Evolutionary conservation across 1,140 invertebrate species (phyloP), one percentile per base, ranked within the genome.

Genomic region (Calephelis virginiensis): DNA sequence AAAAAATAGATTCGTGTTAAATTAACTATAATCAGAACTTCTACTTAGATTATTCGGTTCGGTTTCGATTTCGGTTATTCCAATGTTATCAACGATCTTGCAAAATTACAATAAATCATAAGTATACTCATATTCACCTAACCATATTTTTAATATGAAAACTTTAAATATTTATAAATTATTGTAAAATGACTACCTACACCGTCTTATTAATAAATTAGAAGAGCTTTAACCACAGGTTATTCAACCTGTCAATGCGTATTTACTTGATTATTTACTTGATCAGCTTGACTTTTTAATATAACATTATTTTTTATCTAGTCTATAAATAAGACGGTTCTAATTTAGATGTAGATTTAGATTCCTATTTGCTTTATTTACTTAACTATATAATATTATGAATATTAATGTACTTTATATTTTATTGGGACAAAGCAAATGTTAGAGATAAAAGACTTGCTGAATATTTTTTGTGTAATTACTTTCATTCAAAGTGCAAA

Each of bases 391-490:
- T 43, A 6, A 56, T 56, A 56, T 56, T 37, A 17, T 37, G 53
- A 17, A 56, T 56, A 37, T 37, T 56, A 37, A 37, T 56, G 17
- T 37, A 56, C 10, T 17, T 9, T 56, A 56, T 56, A 56, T 56
- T 56, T 56, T 56, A 37, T 56, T 28, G 12, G 17, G 14, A 56
- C 37, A 38, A 56, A 65, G 6, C 49, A 40, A 62, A 67, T 11
- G 37, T 63, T 47, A 78, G 81, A 86, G 80, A 75, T 77, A 75
- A 67, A 83, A 83, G 83, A 86, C 82, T 86, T 75, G 81, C 73
- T 70, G 75, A 69, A 77, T 75, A 75, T 72, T 37, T 75, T 63
- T 73, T 64, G 17, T 67, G 56, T 50, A 45, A 9, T 64, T 60
- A 37, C 14, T 56, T 56, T 56, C 37, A 28, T 56, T 28, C 37